A percentile compares a stretch with the other conserved stretches of the same genome.
These are phyloP conservation scores for Lampropteryx suffumata DNA, from an alignment of 2,888 invertebrate genomes.

Conservation along the genomic window DNA sequence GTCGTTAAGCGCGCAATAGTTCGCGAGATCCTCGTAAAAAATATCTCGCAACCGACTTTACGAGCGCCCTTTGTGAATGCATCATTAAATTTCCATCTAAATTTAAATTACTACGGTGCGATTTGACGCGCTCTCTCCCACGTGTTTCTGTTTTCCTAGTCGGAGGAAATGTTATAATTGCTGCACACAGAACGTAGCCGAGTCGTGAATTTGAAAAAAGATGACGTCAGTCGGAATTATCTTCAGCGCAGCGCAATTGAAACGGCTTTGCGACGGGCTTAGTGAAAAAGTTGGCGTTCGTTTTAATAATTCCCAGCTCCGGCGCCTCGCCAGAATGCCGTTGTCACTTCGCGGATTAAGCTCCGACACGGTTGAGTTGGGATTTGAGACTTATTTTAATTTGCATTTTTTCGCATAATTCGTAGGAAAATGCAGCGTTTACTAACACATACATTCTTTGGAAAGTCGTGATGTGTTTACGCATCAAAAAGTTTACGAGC, in stretches of 20 bases:
- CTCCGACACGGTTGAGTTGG: slow-evolving; percentile 81
- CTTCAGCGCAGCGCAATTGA: slow-evolving; percentile 83
- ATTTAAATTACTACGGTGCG: slow-evolving; percentile 80
- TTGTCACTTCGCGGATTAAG: slow-evolving; percentile 83
- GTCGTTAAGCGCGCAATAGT: slow-evolving; percentile 84
- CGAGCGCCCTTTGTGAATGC: slow-evolving; percentile 82
- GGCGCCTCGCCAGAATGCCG: slow-evolving; percentile 83
- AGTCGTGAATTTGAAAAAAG: slow-evolving; percentile 81
- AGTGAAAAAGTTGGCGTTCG: slow-evolving; percentile 83
- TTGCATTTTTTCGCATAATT: slow-evolving; percentile 74
- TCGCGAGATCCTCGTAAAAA: slow-evolving; percentile 83
- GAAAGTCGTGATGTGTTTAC: slow-evolving; percentile 51
- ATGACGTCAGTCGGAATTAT: slow-evolving; percentile 83
- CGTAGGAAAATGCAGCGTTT: slow-evolving; percentile 56
- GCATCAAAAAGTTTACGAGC: slow-evolving; percentile 61
- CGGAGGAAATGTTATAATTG: slow-evolving; percentile 82
- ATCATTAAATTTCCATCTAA: slow-evolving; percentile 84
- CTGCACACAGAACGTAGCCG: slow-evolving; percentile 78
- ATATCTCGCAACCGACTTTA: slow-evolving; percentile 82
- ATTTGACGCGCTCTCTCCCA: slow-evolving; percentile 74
- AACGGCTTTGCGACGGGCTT: slow-evolving; percentile 83
- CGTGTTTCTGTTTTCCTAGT: slow-evolving; percentile 82
- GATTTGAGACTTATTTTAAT: slow-evolving; percentile 82
- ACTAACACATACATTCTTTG: slow-evolving; percentile 42
- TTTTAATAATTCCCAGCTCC: slow-evolving; percentile 83